Base-by-base conservation (phyloP, 2,888 invertebrate genomes). In the Hyles lineata region DNA sequence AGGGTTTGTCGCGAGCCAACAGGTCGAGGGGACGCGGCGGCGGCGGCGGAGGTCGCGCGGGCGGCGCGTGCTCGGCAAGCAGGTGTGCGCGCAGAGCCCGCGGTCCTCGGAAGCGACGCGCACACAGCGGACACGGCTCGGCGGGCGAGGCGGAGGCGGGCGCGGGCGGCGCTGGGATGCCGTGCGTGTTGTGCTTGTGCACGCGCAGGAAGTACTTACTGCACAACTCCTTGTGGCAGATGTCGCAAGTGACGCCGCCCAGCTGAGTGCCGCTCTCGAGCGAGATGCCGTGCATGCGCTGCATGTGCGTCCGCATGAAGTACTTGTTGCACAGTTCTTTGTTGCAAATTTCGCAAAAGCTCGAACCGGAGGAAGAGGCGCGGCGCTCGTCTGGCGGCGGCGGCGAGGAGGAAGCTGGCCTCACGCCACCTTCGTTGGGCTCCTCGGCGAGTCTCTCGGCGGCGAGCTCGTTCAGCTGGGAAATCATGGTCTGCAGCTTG, bases 251-350 rank as follows among this genome's bases (percentile, higher is more conserved):
- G 9, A 98, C 98, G 29, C 98, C 98, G 8, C 98, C 98, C 59
- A 98, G 97, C 89, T 98, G 98, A 55, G 98, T 97, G 25, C 98
- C 98, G 85, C 98, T 98, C 91, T 98, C 98, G 70, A 98, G 97
- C 87, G 98, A 98, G 83, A 98, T 98, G 63, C 98, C 98, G 91
- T 98, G 99, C 98, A 99, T 99, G 88, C 99, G 97, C 88, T 99
- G 97, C 98, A 99, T 99, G 95, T 99, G 99, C 1, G 99, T 99
- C 90, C 99, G 98, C 97, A 99, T 98, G 92, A 99, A 99, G 90
- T 99, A 99, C 92, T 99, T 99, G 95, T 99, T 99, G 95, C 99
- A 99, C 81, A 99, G 95, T 93, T 99, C 99, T 92, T 99, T 99
- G 95, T 99, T 99, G 93, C 99, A 99, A 78, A 99, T 98, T 89